A percentile compares a stretch with the other conserved stretches of the same genome.
phyloP scores from a whole-genome alignment of 2,113 vertebrate genomes.

The Albula glossodonta region DNA sequence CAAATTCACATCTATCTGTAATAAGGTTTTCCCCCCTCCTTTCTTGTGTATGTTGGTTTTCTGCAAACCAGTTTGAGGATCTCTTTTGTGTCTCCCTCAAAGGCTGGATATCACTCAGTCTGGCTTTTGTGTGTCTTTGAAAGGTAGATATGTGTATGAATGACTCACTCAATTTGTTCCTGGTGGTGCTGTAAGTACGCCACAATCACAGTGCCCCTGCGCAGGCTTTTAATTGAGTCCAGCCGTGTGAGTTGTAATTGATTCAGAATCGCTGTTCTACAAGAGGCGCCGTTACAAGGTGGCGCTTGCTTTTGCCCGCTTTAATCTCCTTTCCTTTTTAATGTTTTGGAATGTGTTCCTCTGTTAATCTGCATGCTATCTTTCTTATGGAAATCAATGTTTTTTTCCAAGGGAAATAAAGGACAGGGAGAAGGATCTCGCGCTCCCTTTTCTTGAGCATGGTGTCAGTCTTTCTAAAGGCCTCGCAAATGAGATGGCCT shows the following conservation, averaged over 20 bases:
- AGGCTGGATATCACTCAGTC: slow-evolving; percentile 71
- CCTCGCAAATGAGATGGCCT: slow-evolving; percentile 88
- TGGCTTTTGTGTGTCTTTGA: slow-evolving; percentile 71
- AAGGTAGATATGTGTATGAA: slow-evolving; percentile 75
- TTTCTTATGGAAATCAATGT: slow-evolving; percentile 99
- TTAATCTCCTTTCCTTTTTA: slow-evolving; percentile 78
- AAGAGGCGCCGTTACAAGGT: slow-evolving; percentile 88
- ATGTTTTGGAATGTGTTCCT: slow-evolving; percentile 93
- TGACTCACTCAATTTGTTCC: slow-evolving; percentile 79
- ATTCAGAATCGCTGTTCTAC: slow-evolving; percentile 82
- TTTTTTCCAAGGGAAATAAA: slow-evolving; percentile 67
- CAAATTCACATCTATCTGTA: slow-evolving; percentile 73
- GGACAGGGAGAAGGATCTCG: slow-evolving; percentile 75
- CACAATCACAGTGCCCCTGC: slow-evolving; percentile 71
- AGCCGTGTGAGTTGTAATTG: slow-evolving; percentile 85
- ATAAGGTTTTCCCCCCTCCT: slow-evolving; percentile 45
- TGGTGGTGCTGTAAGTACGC: slow-evolving; percentile 68
- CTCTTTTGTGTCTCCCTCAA: slow-evolving; percentile 66
- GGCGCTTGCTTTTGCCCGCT: slow-evolving; percentile 75
- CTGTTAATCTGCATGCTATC: slow-evolving; percentile 89
- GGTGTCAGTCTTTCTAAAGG: slow-evolving; percentile 91
- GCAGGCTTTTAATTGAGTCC: slow-evolving; percentile 83
- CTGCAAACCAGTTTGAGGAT: slow-evolving; percentile 53
- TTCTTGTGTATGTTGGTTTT: slow-evolving; percentile 52
- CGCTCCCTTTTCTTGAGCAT: slow-evolving; percentile 87